Conservation (phyloP, 2,113 vertebrate species). For the Zosterops hypoxanthus region DNA sequence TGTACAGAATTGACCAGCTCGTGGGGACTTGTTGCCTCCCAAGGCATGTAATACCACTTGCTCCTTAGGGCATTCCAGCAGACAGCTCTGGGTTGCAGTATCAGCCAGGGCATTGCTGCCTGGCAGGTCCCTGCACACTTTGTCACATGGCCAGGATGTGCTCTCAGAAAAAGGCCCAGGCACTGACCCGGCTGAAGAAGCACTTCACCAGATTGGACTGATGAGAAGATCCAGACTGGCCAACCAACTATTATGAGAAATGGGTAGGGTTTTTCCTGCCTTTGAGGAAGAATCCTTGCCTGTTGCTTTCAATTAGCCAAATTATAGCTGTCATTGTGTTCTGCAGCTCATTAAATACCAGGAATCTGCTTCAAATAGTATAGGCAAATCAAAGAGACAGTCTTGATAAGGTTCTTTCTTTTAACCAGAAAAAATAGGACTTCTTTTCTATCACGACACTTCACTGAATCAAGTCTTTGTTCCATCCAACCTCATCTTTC, state of each 20-base stretch:
- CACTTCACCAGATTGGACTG: background rate
- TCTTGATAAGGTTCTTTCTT: background rate
- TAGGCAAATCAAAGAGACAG: constrained; percentile 17
- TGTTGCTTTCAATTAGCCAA: constrained; percentile 11
- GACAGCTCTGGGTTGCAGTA: background rate
- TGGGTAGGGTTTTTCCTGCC: background rate
- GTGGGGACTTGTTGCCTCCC: background rate
- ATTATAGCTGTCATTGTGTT: constrained; percentile 19
- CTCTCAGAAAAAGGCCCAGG: background rate
- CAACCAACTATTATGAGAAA: background rate
- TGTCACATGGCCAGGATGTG: fast-evolving
- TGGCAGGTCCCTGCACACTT: fast-evolving
- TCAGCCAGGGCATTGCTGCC: fast-evolving
- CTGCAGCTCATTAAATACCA: constrained; percentile 1
- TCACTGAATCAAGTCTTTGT: background rate
- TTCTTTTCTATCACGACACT: background rate
- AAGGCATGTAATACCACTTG: background rate
- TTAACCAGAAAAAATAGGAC: background rate
- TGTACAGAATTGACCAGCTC: background rate
- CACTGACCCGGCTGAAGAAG: background rate
- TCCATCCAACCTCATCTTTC: background rate
- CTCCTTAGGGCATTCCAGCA: background rate
- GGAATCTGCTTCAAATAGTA: constrained; percentile 9
- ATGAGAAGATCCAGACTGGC: background rate
- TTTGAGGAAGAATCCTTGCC: background rate